Evolutionary conservation across 2,113 vertebrate genomes (phyloP).

Genomic region (Zapus hudsonius): DNA sequence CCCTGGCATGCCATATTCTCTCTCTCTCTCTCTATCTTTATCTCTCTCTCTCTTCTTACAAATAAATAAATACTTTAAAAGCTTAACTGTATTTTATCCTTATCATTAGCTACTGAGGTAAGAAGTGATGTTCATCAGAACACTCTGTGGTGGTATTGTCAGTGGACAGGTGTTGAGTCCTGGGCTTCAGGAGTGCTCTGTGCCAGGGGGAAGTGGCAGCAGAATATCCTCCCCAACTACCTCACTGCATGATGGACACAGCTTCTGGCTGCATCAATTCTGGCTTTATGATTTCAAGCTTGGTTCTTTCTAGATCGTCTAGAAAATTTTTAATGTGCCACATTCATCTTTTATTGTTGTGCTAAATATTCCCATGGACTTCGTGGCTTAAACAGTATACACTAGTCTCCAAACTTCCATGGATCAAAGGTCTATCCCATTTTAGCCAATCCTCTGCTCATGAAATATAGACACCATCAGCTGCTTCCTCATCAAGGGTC

Average conservation of each 20-base stretch:
- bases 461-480: not conserved
- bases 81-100: slow-evolving; percentile 10
- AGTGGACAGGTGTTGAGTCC: not conserved
- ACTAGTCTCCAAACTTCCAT: not conserved
- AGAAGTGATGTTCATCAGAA: not conserved
- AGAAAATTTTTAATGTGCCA: not conserved
- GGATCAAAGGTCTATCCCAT: not conserved
- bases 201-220: not conserved
- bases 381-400: not conserved
- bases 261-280: not conserved
- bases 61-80: not conserved
- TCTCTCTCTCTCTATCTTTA: too few species aligned
- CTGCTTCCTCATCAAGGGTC: not conserved
- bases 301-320: slow-evolving; percentile 6
- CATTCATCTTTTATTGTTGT: not conserved
- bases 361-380: not conserved
- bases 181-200: not conserved
- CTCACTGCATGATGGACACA: not conserved
- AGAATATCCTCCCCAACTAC: not conserved
- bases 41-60: too few species aligned
- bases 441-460: not conserved
- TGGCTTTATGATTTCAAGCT: not conserved
- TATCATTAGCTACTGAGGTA: not conserved
- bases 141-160: not conserved
- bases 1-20: too few species aligned